phyloP scores from a whole-genome alignment of 2,797 vertebrate species.

The Sebastes glaucus region DNA sequence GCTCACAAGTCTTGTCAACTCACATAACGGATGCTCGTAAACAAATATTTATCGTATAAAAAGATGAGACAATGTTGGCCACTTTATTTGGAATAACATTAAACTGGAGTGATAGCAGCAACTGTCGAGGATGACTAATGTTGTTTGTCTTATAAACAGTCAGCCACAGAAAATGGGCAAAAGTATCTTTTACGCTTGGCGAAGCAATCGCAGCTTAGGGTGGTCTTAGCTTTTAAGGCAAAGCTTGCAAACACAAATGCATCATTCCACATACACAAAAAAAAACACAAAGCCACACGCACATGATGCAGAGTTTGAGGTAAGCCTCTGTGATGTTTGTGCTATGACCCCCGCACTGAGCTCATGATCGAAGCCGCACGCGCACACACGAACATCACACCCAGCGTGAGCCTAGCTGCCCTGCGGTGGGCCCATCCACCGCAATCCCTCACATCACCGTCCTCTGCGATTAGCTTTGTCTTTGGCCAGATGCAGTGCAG shows the following conservation, averaged over 20 bases:
- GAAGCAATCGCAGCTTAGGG: slow-evolving; percentile 40
- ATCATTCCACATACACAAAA: background rate
- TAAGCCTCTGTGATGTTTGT: slow-evolving; percentile 68
- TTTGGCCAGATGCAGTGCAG: slow-evolving; percentile 68
- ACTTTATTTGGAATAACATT: slow-evolving; percentile 49
- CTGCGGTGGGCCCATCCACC: slow-evolving; percentile 66
- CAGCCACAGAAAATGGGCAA: slow-evolving; percentile 35
- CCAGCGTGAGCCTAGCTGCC: slow-evolving; percentile 68
- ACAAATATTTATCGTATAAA: slow-evolving; percentile 37
- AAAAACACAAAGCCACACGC: slow-evolving; percentile 15
- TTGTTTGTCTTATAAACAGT: slow-evolving; percentile 59
- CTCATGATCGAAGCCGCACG: slow-evolving; percentile 48
- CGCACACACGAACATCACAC: slow-evolving; percentile 69
- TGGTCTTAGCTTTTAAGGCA: slow-evolving; percentile 37
- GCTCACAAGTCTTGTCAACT: slow-evolving; percentile 24
- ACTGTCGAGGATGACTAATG: slow-evolving; percentile 40
- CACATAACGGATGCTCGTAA: background rate
- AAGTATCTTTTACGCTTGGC: slow-evolving; percentile 34
- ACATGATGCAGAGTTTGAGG: slow-evolving; percentile 56
- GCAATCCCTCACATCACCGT: slow-evolving; percentile 72
- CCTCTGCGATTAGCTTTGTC: slow-evolving; percentile 73
- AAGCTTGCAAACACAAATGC: slow-evolving; percentile 27
- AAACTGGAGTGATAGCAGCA: slow-evolving; percentile 33
- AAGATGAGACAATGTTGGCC: slow-evolving; percentile 27
- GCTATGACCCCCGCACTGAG: slow-evolving; percentile 66